Evolutionary conservation across 2,888 invertebrate genomes (phyloP).

Genomic region (Megaustenia siamemsis): DNA sequence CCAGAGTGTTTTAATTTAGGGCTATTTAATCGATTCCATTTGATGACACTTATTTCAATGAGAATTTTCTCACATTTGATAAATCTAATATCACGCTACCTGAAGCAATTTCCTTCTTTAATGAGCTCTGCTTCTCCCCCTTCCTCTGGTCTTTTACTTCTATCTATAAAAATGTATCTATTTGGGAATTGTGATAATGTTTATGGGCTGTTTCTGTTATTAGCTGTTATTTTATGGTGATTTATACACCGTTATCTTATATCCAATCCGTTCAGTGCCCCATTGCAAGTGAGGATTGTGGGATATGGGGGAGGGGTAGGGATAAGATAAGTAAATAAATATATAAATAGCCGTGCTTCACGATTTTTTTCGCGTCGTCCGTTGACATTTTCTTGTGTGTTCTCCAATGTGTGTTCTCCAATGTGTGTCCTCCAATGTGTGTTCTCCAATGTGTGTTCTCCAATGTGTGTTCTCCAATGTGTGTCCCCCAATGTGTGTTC

Average conservation of each 20-base stretch:
- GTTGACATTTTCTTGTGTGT: no score
- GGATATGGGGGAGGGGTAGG: no score
- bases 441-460: no score
- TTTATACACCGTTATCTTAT: background rate
- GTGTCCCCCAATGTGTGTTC: no score
- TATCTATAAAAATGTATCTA: background rate
- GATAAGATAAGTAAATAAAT: background rate
- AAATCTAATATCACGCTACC: no score
- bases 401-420: no score
- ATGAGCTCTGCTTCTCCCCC: background rate
- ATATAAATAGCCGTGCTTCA: background rate
- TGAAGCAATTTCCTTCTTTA: background rate
- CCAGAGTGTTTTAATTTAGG: no score
- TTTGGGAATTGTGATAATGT: background rate
- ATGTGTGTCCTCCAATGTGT: no score
- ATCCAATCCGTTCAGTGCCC: background rate
- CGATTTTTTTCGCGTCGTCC: background rate
- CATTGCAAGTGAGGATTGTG: background rate
- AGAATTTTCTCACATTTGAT: no score
- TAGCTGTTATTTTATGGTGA: background rate
- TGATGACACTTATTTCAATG: no score
- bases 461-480: no score
- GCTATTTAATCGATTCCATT: no score
- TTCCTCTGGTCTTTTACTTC: background rate
- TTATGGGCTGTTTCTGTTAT: background rate